A percentile compares a stretch with the other conserved stretches of the same genome.
Conservation (phyloP, 2,888 invertebrate species). For the Drosophila koepferae region DNA sequence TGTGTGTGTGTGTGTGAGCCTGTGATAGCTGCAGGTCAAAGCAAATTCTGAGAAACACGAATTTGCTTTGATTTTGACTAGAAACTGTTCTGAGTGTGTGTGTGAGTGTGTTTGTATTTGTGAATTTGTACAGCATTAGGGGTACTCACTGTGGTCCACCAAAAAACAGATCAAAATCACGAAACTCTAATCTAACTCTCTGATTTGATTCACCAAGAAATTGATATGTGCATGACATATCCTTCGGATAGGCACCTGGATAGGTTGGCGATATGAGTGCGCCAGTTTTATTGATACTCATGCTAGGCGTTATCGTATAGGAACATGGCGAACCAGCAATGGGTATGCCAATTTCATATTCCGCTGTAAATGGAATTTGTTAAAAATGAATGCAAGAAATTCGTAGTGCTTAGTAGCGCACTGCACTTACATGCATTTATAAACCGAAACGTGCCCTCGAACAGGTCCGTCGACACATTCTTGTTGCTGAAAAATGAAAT, state of each 20-base stretch:
- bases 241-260: conserved; percentile 99
- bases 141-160: conserved; percentile 98
- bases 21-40: conserved; percentile 66
- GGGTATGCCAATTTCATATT: conserved; percentile 96
- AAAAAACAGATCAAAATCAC: conserved; percentile 99
- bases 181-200: conserved; percentile 96
- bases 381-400: background rate
- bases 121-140: conserved; percentile 72
- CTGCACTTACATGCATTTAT: conserved; percentile 95
- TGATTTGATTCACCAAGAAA: conserved; percentile 96
- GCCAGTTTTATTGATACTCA: conserved; percentile 90
- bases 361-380: conserved; percentile 87
- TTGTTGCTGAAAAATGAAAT: conserved; percentile 98
- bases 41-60: conserved; percentile 42
- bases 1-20: conserved; percentile 17
- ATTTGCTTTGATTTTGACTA: conserved; percentile 77
- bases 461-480: conserved; percentile 92
- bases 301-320: conserved; percentile 91
- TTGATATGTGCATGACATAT: conserved; percentile 96
- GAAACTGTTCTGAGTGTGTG: conserved; percentile 15
- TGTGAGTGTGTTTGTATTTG: conserved; percentile 19
- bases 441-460: conserved; percentile 95
- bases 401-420: too few species aligned
- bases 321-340: conserved; percentile 95
- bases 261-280: conserved; percentile 98